phyloP scores from a whole-genome alignment of 2,888 invertebrate species.

The Eupithecia exiguata region DNA sequence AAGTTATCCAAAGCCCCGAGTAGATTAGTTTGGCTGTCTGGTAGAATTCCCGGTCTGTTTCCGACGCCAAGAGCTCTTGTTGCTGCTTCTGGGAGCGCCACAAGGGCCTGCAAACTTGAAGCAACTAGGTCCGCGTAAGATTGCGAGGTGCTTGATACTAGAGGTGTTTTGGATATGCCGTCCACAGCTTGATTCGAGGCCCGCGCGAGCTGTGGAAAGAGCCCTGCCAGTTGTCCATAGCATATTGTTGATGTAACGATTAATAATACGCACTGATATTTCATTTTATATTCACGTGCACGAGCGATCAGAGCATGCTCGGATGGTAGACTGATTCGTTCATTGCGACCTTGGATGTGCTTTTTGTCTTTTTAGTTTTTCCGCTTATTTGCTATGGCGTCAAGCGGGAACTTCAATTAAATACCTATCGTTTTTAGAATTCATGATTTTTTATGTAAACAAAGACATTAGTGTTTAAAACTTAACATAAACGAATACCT shows the following conservation, averaged over 20 bases:
- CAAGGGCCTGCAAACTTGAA: conserved; percentile 43
- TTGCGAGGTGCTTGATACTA: conserved; percentile 43
- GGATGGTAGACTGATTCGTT: conserved; percentile 48
- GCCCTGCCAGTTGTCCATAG: conserved; percentile 44
- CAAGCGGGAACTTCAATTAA: conserved; percentile 19
- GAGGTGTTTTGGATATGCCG: conserved; percentile 42
- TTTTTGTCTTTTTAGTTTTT: conserved; percentile 47
- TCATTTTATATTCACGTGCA: conserved; percentile 48
- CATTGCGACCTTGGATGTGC: conserved; percentile 45
- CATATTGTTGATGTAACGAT: conserved; percentile 33
- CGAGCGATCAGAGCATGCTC: conserved; percentile 44
- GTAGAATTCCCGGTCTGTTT: conserved; percentile 42
- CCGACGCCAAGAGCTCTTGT: conserved; percentile 48
- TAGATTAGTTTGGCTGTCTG: conserved; percentile 49
- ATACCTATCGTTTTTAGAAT: not conserved
- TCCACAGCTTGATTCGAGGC: conserved; percentile 40
- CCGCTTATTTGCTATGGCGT: conserved; percentile 48
- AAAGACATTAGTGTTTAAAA: not conserved
- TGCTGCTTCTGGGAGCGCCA: conserved; percentile 47
- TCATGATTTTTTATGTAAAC: not conserved
- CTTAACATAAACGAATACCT: not conserved
- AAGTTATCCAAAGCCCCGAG: conserved; percentile 50
- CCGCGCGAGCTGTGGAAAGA: conserved; percentile 42
- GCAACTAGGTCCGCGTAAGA: conserved; percentile 49
- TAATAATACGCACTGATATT: conserved; percentile 38